Conservation (phyloP, 2,113 vertebrate genomes). For the Macrotis lagotis region DNA sequence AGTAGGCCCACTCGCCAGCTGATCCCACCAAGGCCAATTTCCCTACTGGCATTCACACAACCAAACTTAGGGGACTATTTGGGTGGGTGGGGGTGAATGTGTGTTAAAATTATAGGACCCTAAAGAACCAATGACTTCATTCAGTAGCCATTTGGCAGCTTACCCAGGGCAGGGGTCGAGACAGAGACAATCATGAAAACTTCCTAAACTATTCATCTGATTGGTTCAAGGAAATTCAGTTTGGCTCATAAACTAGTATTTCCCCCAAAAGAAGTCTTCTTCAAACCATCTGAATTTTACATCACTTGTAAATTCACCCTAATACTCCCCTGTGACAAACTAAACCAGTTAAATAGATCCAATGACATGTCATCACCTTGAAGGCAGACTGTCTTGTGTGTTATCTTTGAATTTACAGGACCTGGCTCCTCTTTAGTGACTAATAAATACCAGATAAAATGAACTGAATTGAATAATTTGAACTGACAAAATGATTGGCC, state of each 20-base stretch:
- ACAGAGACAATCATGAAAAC: background rate
- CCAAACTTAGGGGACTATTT: background rate
- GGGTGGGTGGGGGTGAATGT: background rate
- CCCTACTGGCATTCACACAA: background rate
- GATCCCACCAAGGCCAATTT: background rate
- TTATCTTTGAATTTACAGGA: background rate
- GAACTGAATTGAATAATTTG: background rate
- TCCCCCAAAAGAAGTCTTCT: background rate
- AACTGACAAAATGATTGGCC: background rate
- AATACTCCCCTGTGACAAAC: background rate
- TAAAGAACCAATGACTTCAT: background rate
- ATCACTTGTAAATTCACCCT: background rate
- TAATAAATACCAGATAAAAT: background rate
- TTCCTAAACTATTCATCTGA: background rate
- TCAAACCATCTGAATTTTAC: background rate
- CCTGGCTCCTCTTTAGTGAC: background rate
- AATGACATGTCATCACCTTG: background rate
- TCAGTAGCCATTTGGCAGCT: background rate
- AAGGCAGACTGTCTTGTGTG: background rate
- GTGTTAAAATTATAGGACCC: background rate
- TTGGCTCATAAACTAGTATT: background rate
- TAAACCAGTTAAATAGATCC: background rate
- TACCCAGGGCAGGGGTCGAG: background rate
- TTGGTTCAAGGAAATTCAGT: background rate
- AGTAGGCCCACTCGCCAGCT: background rate